Evolutionary conservation across 2,113 vertebrate genomes (phyloP).

Genomic region (Lates calcarifer): DNA sequence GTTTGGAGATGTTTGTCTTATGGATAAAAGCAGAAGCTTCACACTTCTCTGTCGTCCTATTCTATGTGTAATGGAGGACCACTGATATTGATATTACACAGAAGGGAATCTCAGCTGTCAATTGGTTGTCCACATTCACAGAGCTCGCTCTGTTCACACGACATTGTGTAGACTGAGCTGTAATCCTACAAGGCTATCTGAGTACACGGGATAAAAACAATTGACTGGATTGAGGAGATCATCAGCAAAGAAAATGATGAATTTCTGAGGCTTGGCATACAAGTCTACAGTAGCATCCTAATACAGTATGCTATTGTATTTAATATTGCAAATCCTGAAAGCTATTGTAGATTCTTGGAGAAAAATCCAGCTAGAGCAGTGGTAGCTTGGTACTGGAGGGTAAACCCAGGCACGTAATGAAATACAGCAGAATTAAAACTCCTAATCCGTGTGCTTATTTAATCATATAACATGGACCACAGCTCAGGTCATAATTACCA

Average conservation of each 20-base stretch:
- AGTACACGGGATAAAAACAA: slow-evolving; percentile 22
- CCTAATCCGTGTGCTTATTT: slow-evolving; percentile 54
- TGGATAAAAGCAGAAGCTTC: slow-evolving; percentile 56
- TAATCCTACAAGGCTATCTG: slow-evolving; percentile 16
- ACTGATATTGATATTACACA: slow-evolving; percentile 18
- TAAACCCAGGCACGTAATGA: slow-evolving; percentile 36
- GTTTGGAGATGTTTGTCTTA: slow-evolving; percentile 78
- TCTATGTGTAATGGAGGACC: slow-evolving; percentile 30
- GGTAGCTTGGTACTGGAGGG: slow-evolving; percentile 9
- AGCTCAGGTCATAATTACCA: slow-evolving; percentile 61
- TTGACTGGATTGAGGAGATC: slow-evolving; percentile 21
- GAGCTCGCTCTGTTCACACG: slow-evolving; percentile 11
- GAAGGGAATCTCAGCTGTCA: slow-evolving; percentile 43
- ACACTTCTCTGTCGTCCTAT: slow-evolving; percentile 37
- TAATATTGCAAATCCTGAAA: background rate
- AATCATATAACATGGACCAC: slow-evolving; percentile 47
- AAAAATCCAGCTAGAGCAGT: background rate
- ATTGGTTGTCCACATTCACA: slow-evolving; percentile 17
- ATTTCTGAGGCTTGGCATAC: slow-evolving; percentile 7
- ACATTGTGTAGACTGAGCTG: slow-evolving; percentile 5
- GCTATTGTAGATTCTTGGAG: background rate
- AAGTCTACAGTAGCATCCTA: slow-evolving; percentile 5
- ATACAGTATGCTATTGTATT: background rate
- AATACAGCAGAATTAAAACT: slow-evolving; percentile 43
- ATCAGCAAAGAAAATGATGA: background rate